Percentiles rank a stretch among this genome's conserved stretches.
phyloP scores from a whole-genome alignment of 2,797 vertebrate species.

The Echeneis naucrates region DNA sequence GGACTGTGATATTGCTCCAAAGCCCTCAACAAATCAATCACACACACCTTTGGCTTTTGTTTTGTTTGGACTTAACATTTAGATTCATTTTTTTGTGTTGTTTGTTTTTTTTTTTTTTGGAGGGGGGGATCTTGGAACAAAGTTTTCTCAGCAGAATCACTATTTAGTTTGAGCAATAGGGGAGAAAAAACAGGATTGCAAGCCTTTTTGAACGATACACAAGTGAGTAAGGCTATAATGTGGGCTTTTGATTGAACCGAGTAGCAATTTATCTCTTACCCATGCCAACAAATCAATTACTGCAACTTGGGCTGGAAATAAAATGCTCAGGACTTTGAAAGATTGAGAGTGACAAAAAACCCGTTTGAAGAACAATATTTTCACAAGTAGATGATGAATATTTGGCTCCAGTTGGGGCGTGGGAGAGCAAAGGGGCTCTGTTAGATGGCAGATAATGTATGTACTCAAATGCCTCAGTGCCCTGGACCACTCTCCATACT shows the following conservation, averaged over 20 bases:
- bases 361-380: constrained; percentile 79
- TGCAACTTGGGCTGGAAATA: constrained; percentile 47
- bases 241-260: constrained; percentile 46
- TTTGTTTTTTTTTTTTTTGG: constrained; percentile 11
- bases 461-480: constrained; percentile 62
- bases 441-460: constrained; percentile 72
- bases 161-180: constrained; percentile 9
- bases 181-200: constrained; percentile 12
- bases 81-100: constrained; percentile 9
- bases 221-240: constrained; percentile 28
- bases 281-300: constrained; percentile 62
- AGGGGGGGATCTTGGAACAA: constrained; percentile 26
- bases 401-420: constrained; percentile 69
- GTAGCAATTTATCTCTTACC: constrained; percentile 60
- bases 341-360: constrained; percentile 9
- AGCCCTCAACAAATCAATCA: constrained; percentile 7
- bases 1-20: constrained; percentile 26
- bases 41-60: constrained; percentile 40
- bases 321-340: constrained; percentile 32
- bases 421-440: constrained; percentile 67
- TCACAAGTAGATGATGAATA: constrained; percentile 79
- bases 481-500: constrained; percentile 35
- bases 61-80: constrained; percentile 34
- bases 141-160: constrained; percentile 29
- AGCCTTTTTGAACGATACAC: constrained; percentile 42